phyloP scores from a whole-genome alignment of 2,113 vertebrate genomes.

The Dipodomys ordii region DNA sequence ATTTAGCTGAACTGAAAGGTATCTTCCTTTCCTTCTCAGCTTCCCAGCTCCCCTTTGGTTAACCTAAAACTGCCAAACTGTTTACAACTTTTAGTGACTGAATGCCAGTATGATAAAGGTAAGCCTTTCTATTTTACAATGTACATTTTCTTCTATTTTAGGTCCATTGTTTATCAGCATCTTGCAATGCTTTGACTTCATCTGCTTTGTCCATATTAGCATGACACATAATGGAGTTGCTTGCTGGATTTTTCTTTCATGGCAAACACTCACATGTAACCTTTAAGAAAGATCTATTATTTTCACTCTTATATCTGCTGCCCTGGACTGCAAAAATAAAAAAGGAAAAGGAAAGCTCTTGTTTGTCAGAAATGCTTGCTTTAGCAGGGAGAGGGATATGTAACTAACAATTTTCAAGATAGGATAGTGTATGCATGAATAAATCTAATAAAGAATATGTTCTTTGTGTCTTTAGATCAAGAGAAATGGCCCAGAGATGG shows the following conservation, averaged over 20 bases:
- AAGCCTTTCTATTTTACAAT: not conserved
- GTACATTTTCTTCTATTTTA: not conserved
- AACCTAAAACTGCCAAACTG: not conserved
- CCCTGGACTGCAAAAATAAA: not conserved
- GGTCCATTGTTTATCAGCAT: not conserved
- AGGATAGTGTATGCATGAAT: not conserved
- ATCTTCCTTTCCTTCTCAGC: constrained; percentile 11
- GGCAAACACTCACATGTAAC: not conserved
- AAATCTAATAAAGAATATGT: not conserved
- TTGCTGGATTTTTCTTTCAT: not conserved
- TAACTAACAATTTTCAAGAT: constrained; percentile 3
- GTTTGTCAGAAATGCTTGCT: not conserved
- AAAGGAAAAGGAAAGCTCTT: not conserved
- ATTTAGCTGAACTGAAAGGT: not conserved
- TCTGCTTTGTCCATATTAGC: not conserved
- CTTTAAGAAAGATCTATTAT: not conserved
- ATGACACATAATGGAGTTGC: not conserved
- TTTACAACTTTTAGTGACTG: not conserved
- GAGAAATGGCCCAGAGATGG: not conserved
- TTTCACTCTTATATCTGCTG: not conserved
- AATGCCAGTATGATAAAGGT: not conserved
- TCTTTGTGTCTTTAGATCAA: not conserved
- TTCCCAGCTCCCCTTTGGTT: not conserved
- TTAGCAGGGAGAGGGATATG: not conserved
- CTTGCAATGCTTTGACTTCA: not conserved